A percentile compares a stretch with the other conserved stretches of the same genome.
phyloP scores from a whole-genome alignment of 2,797 vertebrate genomes.

The Lacerta agilis region DNA sequence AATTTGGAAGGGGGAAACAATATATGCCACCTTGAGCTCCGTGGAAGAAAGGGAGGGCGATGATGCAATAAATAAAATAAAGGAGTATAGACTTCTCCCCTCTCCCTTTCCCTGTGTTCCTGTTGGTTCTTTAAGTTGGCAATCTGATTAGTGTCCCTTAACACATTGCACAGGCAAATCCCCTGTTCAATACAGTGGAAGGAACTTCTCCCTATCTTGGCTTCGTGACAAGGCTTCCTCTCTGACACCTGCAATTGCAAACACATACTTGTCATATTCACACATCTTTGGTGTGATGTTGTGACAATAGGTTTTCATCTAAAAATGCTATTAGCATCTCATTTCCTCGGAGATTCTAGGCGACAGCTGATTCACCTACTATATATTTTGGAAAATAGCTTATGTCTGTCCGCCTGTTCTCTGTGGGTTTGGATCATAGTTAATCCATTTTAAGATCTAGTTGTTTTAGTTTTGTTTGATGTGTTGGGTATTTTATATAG shows the following conservation, averaged over 20 bases:
- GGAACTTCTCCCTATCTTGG: background rate
- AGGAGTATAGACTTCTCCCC: background rate
- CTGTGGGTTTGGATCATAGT: too few species aligned
- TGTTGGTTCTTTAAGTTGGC: background rate
- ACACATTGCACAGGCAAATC: background rate
- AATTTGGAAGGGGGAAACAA: too few species aligned
- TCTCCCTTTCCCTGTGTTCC: background rate
- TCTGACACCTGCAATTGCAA: background rate
- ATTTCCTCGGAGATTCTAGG: background rate
- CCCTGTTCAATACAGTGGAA: background rate
- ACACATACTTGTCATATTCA: background rate
- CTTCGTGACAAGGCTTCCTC: background rate
- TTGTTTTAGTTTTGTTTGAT: background rate
- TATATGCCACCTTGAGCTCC: too few species aligned
- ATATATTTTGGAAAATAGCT: too few species aligned
- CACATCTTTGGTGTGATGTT: background rate
- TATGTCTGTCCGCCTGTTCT: too few species aligned
- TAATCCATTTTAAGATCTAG: background rate
- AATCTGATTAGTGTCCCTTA: background rate
- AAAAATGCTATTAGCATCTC: background rate
- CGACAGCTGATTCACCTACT: background rate
- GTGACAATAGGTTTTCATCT: background rate
- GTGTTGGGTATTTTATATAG: background rate
- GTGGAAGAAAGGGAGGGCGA: too few species aligned
- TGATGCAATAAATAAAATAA: background rate